Evolutionary conservation across 2,113 vertebrate genomes (phyloP), one percentile per base, ranked within the genome.

Genomic region (Piprites chloris): DNA sequence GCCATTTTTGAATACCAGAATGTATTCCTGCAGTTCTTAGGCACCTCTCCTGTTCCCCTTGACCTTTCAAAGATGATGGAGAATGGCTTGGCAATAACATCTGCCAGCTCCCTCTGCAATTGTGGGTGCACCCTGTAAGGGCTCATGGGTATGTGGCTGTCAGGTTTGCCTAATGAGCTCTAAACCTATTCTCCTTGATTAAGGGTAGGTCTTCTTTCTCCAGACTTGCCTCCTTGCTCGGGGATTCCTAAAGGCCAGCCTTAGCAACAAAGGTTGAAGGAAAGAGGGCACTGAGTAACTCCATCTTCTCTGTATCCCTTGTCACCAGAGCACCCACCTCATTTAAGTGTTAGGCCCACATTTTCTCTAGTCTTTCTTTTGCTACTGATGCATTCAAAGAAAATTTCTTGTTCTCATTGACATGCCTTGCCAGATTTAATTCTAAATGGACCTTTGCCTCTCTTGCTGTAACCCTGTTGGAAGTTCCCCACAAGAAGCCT

Each of bases 361-460:
- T 53, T 52, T 53, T 82, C 24, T 11, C 58, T 21, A 21, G 28
- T 67, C 12, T 39, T 67, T 44, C 19, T 17, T 81, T 89, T 52
- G 4, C 13, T n/a, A 39, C 22, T 26, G 16, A 12, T 17, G 7
- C 17, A 46, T 20, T 53, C 17, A 11, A 61, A 89, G 12, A 66
- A 74, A 75, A 46, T 12, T 62, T 63, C 11, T 32, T 42, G 4
- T 42, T 22, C 3, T 28, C 0, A 0, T 11, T 47, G n/a, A n/a
- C 11, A 21, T 30, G 14, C 9, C 16, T 68, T 22, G 9, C 16
- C 30, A 62, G 17, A 41, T 41, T 62, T 53, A 22, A 32, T 47
- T 68, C 20, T 28, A 53, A 68, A 61, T 10, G 16, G n/a, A 61
- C 13, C 10, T 53, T 76, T 6, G 4, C 7, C 14, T 27, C n/a